These are phyloP conservation scores for Apostichopus parvimensis DNA, from an alignment of 35 echinoderm and acorn worm species.

Conservation along the genomic window DNA sequence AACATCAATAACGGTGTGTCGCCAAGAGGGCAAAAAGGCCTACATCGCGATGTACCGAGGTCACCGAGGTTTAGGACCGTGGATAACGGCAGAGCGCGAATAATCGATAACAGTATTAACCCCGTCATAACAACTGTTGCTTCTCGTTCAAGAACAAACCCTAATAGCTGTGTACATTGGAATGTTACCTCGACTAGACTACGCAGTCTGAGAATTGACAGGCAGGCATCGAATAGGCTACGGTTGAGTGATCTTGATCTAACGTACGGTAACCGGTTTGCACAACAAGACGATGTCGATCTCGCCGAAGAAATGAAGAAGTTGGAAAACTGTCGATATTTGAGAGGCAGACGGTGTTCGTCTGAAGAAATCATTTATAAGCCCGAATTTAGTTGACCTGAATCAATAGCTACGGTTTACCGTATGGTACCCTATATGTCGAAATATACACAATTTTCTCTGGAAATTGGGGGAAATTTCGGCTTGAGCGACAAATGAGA, in stretches of 20 bases:
- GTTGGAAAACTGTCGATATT: conserved; percentile 32
- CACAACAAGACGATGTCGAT: not conserved
- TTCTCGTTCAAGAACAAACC: not conserved
- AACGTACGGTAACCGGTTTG: not conserved
- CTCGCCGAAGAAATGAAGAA: conserved; percentile 25
- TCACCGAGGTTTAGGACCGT: not conserved
- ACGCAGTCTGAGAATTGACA: not conserved
- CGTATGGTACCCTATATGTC: no score
- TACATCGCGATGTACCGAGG: not conserved
- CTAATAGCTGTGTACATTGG: not conserved
- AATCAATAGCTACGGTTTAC: not conserved
- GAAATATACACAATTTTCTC: no score
- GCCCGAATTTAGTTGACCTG: not conserved
- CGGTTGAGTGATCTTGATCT: conserved; percentile 19
- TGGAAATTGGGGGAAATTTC: no score
- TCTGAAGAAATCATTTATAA: conserved; percentile 23
- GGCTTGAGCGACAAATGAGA: no score
- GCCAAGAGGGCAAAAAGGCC: not conserved
- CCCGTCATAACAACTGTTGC: not conserved
- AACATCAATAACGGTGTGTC: not conserved
- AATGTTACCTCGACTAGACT: conserved; percentile 6
- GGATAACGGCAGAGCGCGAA: not conserved
- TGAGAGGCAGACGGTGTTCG: conserved; percentile 15
- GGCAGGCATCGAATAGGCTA: conserved; percentile 16
- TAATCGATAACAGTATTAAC: conserved; percentile 4